These are phyloP conservation scores for Drosophila atroscutellata DNA, from an alignment of 2,888 invertebrate genomes.

Conservation along the genomic window DNA sequence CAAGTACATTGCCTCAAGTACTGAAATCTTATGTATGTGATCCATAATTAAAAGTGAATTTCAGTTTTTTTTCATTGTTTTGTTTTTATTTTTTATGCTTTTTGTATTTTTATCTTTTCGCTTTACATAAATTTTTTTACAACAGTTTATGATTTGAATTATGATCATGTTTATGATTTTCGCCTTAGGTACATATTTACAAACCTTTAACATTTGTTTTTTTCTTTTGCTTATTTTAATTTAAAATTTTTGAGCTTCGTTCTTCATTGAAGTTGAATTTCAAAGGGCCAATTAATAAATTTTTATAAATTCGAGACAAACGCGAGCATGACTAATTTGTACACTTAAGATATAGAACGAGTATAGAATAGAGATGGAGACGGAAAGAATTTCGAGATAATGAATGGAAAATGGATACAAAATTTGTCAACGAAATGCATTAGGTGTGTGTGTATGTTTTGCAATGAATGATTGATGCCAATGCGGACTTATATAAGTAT, in stretches of 20 bases:
- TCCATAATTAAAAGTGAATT: conserved; percentile 36
- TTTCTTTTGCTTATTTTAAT: conserved; percentile 13
- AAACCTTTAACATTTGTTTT: conserved; percentile 42
- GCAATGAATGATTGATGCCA: conserved; percentile 35
- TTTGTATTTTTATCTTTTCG: conserved; percentile 30
- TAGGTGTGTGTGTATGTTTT: conserved; percentile 16
- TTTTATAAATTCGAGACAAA: conserved; percentile 75
- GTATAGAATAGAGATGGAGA: conserved; percentile 5
- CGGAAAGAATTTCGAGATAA: not conserved
- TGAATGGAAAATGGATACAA: conserved; percentile 1
- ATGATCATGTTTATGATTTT: conserved; percentile 56
- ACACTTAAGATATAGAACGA: conserved; percentile 68
- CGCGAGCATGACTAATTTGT: conserved; percentile 83
- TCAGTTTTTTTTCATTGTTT: conserved; percentile 41
- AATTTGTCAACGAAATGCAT: conserved; percentile 40
- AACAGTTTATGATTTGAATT: conserved; percentile 45
- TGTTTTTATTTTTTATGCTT: conserved; percentile 44
- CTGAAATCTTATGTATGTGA: not conserved
- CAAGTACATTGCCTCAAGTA: conserved; percentile 14
- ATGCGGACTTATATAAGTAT: conserved; percentile 29
- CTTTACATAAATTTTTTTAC: conserved; percentile 64
- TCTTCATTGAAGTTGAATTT: conserved; percentile 63
- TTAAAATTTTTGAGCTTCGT: conserved; percentile 38
- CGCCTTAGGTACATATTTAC: conserved; percentile 65
- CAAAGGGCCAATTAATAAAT: conserved; percentile 47